phyloP scores from a whole-genome alignment of 2,113 vertebrate genomes.

The Phocoena sinus region DNA sequence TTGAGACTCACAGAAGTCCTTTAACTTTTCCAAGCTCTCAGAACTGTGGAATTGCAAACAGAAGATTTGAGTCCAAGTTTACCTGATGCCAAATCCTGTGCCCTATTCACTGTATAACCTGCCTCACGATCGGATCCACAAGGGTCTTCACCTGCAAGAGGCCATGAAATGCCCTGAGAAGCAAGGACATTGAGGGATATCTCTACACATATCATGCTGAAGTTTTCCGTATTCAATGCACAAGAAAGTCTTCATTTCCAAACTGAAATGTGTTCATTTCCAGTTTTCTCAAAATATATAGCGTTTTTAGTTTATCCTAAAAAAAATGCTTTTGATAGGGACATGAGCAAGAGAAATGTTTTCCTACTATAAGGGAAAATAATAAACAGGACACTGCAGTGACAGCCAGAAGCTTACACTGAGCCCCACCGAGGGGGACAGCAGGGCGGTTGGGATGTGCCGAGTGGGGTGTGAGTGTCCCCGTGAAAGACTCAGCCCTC shows the following conservation, averaged over 20 bases:
- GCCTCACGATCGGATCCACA: rapidly evolving
- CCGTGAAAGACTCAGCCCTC: too few species aligned
- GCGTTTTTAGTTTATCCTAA: neutral
- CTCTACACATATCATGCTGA: rapidly evolving
- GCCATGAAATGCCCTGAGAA: rapidly evolving
- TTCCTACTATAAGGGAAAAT: neutral
- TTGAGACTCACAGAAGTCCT: neutral
- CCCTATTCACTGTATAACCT: rapidly evolving
- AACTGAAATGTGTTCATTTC: neutral
- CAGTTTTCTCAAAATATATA: neutral
- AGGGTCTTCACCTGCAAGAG: neutral
- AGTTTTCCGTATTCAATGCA: neutral
- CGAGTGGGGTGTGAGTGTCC: rapidly evolving
- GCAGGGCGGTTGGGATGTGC: rapidly evolving
- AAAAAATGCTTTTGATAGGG: neutral
- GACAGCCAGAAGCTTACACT: neutral
- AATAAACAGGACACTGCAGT: neutral
- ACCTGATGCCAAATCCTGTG: neutral
- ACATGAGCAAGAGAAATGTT: neutral
- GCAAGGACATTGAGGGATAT: rapidly evolving
- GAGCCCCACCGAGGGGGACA: rapidly evolving
- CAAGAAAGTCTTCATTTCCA: neutral
- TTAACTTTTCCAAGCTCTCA: neutral
- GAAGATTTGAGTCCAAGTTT: neutral
- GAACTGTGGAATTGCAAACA: neutral